Evolutionary conservation across 2,797 vertebrate genomes (phyloP), one percentile per base, ranked within the genome.

Genomic region (Tauraco hartlaubi): DNA sequence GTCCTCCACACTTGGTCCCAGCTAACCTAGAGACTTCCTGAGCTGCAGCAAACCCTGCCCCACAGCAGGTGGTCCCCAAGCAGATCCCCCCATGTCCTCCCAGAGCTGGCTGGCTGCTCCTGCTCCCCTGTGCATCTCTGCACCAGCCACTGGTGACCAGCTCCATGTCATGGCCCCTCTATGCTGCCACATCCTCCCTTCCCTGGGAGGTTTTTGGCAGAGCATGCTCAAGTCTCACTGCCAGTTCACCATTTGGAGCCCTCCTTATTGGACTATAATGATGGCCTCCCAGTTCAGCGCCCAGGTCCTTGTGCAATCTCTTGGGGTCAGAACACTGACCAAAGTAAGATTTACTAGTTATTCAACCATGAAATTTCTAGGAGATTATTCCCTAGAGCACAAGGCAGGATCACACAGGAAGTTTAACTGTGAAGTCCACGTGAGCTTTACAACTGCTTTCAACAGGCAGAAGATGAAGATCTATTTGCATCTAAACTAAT

Each of bases 91-190:
- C 31, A 2, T 5, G 39, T 4, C 14, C 46, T 39, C 46, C 25
- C 44, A 15, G 1, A n/a, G 22, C 48, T 17, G 29, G 6, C 15
- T 25, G 5, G 19, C 48, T 16, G 51, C 61, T 66, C 67, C 62
- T 14, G 26, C 15, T 54, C 15, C 11, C 25, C 39, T n/a, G 13
- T 5, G 15, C 1, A 0, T 5, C 56, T 55, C 71, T 43, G 46
- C 9, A 22, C 23, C 41, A 19, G 75, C 23, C 46, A 41, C 12
- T 1, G 2, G 52, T 5, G 11, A 63, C 2, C 68, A 41, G 39
- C n/a, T 31, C 66, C 41, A 4, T 10, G 25, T 12, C 0, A 0
- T 2, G 31, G 37, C 7, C 31, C 15, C 44, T 31, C 52, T 4
- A 1, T 29, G 5, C 13, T 15, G 23, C 62, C 49, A 14, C 49